phyloP scores from a whole-genome alignment of 2,888 invertebrate genomes.

The Venusia cambrica region DNA sequence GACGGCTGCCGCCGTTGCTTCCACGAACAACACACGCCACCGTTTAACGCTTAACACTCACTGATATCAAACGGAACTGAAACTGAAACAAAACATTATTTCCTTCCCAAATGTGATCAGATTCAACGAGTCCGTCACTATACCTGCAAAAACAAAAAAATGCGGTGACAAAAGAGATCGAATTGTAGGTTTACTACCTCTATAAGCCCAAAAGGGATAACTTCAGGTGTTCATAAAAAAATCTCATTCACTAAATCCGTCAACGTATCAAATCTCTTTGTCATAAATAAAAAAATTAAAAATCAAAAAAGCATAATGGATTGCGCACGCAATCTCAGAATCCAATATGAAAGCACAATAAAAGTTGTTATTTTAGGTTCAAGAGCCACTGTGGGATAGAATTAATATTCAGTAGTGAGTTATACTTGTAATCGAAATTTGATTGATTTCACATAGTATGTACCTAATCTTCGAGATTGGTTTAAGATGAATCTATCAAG shows the following conservation, averaged over 20 bases:
- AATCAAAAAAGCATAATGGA: constrained; percentile 52
- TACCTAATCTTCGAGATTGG: constrained; percentile 23
- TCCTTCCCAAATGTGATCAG: neutral
- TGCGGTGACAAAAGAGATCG: constrained; percentile 49
- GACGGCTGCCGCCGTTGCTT: too few relatives aligned
- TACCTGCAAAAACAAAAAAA: constrained; percentile 48
- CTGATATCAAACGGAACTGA: too few relatives aligned
- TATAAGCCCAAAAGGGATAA: constrained; percentile 52
- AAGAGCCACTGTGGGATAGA: constrained; percentile 49
- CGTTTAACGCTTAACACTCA: too few relatives aligned
- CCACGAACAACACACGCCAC: too few relatives aligned
- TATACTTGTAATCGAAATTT: constrained; percentile 27
- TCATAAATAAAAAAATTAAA: constrained; percentile 39
- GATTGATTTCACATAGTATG: constrained; percentile 30
- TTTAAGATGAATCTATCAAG: constrained; percentile 24
- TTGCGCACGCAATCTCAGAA: constrained; percentile 65
- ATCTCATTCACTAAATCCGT: constrained; percentile 62
- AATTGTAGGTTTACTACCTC: constrained; percentile 54
- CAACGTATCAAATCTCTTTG: constrained; percentile 70
- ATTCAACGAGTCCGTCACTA: constrained; percentile 17
- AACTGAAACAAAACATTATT: too few relatives aligned
- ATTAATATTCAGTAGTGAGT: constrained; percentile 43
- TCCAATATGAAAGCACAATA: constrained; percentile 62
- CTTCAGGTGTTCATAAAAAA: constrained; percentile 71
- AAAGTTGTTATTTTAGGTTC: constrained; percentile 68